A percentile compares a stretch with the other conserved stretches of the same genome.
Conservation (phyloP, 2,113 vertebrate species). For the Dipodomys ordii region DNA sequence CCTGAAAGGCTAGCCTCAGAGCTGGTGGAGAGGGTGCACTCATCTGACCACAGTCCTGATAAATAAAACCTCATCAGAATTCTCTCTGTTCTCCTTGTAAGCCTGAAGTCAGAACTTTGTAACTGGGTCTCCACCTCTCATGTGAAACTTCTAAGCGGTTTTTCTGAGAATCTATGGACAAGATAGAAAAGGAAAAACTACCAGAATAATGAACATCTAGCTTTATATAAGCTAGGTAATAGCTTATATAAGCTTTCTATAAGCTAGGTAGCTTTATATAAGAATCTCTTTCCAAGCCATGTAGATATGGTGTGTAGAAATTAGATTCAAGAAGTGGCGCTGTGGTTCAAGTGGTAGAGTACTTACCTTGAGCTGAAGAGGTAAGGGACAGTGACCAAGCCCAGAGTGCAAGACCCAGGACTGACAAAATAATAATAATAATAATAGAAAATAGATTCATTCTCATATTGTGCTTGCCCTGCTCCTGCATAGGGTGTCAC, state of each 20-base stretch:
- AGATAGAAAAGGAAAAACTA: background rate
- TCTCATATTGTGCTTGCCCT: background rate
- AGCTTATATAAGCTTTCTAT: no score
- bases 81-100: background rate
- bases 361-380: no score
- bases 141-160: background rate
- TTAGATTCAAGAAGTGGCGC: background rate
- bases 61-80: no score
- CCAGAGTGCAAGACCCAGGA: no score
- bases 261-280: background rate
- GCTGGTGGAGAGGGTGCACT: background rate
- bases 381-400: no score
- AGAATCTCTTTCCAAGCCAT: background rate
- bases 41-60: no score
- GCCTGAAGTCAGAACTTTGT: background rate
- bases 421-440: no score
- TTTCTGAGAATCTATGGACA: constrained; percentile 5
- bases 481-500: background rate
- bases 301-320: background rate
- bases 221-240: background rate
- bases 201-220: background rate
- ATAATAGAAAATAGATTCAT: background rate
- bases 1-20: background rate
- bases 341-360: no score
- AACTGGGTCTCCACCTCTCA: background rate